Evolutionary conservation across 2,113 vertebrate species (phyloP).

Genomic region (Hemibagrus wyckioides): DNA sequence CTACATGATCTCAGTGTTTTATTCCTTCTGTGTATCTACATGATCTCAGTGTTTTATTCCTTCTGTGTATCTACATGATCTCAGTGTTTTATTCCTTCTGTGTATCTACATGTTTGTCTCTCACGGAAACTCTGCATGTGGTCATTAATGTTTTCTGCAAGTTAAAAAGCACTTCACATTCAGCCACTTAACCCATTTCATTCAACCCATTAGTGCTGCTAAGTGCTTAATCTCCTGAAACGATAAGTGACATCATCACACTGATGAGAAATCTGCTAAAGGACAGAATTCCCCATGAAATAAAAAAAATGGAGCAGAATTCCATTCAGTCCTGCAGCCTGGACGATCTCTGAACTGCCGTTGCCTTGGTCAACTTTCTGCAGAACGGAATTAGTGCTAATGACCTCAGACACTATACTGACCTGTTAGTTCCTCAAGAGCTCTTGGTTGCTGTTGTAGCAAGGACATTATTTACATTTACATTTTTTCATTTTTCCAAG

Average conservation of each 20-base stretch:
- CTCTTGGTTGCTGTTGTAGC: no score
- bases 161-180: background rate
- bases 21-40: no score
- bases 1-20: no score
- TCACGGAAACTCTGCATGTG: background rate
- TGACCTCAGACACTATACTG: no score
- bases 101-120: background rate
- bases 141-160: background rate
- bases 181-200: background rate
- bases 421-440: no score
- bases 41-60: no score
- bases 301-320: background rate
- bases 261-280: background rate
- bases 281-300: background rate
- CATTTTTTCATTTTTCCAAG: no score
- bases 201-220: background rate
- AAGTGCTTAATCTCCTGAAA: background rate
- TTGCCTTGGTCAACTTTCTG: no score
- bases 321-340: background rate
- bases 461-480: no score
- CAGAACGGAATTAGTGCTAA: no score
- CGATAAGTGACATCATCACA: background rate
- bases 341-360: no score
- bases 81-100: no score
- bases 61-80: background rate